Evolutionary conservation across 2,888 invertebrate species (phyloP).

Genomic region (Flabesymbios commensalis): DNA sequence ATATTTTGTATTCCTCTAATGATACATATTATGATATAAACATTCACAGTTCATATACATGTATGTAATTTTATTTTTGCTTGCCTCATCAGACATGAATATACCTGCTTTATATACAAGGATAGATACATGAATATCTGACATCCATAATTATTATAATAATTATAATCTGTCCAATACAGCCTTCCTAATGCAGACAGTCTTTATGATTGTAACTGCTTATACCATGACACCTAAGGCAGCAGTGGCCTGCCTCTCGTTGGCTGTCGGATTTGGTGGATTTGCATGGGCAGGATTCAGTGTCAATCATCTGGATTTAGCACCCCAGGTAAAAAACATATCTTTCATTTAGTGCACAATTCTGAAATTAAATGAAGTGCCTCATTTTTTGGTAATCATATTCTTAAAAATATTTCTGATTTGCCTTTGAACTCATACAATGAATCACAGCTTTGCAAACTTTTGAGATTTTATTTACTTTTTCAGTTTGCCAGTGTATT

Average conservation of each 20-base stretch:
- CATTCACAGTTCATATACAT: slow-evolving; percentile 28
- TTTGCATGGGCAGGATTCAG: slow-evolving; percentile 85
- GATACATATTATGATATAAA: no score
- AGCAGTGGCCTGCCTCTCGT: slow-evolving; percentile 76
- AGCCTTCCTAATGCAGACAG: slow-evolving; percentile 77
- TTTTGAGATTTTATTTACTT: no score
- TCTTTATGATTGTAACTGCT: slow-evolving; percentile 84
- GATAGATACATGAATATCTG: not conserved
- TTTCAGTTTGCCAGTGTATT: slow-evolving; percentile 82
- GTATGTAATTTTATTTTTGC: not conserved
- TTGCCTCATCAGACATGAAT: not conserved
- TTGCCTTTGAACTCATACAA: no score
- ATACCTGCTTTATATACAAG: not conserved
- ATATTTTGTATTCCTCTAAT: no score
- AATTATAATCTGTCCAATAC: no score
- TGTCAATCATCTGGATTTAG: slow-evolving; percentile 82
- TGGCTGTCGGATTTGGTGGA: slow-evolving; percentile 86
- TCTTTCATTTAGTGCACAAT: not conserved
- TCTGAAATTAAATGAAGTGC: no score
- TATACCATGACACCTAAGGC: slow-evolving; percentile 70
- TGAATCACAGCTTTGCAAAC: no score
- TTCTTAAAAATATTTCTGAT: no score
- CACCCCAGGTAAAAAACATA: slow-evolving; percentile 70
- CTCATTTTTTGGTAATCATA: no score
- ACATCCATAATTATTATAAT: no score